A percentile compares a stretch with the other conserved stretches of the same genome.
Evolutionary conservation across 2,113 vertebrate genomes (phyloP).

Genomic region (Cyanoramphus novaezelandiae): DNA sequence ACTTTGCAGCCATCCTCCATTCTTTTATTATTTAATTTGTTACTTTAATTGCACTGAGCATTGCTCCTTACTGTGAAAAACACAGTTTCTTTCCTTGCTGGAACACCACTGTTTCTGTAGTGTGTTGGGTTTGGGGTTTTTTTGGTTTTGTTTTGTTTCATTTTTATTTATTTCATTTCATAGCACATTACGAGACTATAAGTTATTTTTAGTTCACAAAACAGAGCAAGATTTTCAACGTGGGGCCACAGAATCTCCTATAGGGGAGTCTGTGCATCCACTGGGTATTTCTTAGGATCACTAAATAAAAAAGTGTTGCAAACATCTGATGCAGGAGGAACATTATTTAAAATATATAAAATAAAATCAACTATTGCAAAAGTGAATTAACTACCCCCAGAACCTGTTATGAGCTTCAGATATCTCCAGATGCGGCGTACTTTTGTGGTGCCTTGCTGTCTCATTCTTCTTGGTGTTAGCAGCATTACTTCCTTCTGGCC

Average conservation of each 20-base stretch:
- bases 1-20: not conserved
- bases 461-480: not conserved
- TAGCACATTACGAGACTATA: not conserved
- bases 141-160: not conserved
- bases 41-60: not conserved
- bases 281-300: not conserved
- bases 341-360: not conserved
- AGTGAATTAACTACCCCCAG: not conserved
- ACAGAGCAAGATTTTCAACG: not conserved
- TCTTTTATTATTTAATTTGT: not conserved
- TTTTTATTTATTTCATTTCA: not conserved
- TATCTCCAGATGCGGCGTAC: not conserved
- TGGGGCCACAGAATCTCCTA: not conserved
- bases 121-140: not conserved
- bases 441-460: not conserved
- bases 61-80: not conserved
- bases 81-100: not conserved
- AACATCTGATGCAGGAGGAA: not conserved
- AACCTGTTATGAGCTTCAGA: not conserved
- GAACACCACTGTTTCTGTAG: not conserved
- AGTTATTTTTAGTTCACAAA: not conserved
- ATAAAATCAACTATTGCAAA: not conserved
- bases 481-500: not conserved
- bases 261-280: not conserved
- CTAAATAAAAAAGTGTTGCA: not conserved